Conservation (phyloP, 2,797 vertebrate genomes). For the Carcharodon carcharias region DNA sequence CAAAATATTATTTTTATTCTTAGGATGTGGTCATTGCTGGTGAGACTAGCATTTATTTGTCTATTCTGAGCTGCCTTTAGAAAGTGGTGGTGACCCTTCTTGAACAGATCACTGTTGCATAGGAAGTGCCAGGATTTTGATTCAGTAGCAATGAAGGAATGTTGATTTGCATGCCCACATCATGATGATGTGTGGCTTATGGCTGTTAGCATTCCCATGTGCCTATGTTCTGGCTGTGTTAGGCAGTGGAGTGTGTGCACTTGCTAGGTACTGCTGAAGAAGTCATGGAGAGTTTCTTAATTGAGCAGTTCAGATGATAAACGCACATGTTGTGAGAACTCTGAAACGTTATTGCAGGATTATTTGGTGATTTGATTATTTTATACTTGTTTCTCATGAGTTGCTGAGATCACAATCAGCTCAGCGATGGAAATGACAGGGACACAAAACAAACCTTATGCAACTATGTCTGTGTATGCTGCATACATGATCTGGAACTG, state of each 20-base stretch:
- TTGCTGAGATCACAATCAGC: neutral
- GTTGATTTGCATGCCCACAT: neutral
- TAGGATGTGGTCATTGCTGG: neutral
- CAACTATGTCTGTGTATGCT: neutral
- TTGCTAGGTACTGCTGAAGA: neutral
- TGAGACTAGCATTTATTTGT: neutral
- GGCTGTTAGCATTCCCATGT: neutral
- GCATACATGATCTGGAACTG: too few relatives aligned
- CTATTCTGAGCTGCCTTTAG: neutral
- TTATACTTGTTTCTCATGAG: neutral
- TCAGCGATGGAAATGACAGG: neutral
- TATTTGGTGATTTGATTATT: neutral
- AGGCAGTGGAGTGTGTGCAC: neutral
- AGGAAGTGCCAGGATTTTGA: neutral
- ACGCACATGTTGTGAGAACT: neutral
- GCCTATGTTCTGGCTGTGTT: neutral
- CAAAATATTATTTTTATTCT: neutral
- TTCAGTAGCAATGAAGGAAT: neutral
- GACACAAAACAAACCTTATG: neutral
- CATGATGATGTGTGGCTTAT: neutral
- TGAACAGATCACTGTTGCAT: neutral
- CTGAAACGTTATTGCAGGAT: neutral
- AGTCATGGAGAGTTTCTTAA: neutral
- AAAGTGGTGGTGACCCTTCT: neutral
- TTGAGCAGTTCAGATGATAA: neutral